phyloP scores from a whole-genome alignment of 2,113 vertebrate genomes.

The Charina bottae region DNA sequence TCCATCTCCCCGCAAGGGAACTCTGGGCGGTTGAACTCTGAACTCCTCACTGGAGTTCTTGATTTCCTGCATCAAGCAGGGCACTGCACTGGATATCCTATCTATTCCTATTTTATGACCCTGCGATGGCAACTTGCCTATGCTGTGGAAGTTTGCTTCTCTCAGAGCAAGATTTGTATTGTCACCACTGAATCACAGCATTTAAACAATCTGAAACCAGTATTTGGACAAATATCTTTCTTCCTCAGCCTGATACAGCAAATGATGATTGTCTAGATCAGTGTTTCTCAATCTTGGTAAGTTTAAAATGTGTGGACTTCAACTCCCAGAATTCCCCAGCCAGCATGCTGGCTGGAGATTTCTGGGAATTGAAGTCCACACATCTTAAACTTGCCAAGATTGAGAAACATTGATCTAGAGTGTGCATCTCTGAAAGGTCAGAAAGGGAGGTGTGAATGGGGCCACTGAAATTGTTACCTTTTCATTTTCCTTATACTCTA shows the following conservation, averaged over 20 bases:
- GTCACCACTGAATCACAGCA: neutral
- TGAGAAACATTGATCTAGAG: neutral
- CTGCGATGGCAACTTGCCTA: neutral
- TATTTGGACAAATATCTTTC: neutral
- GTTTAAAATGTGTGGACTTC: neutral
- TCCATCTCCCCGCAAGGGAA: too few relatives aligned
- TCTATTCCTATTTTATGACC: neutral
- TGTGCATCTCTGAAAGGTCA: neutral
- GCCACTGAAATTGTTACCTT: slow-evolving; percentile 78
- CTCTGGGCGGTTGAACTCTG: too few relatives aligned
- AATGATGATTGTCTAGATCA: neutral
- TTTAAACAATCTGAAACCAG: neutral
- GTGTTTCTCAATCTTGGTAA: neutral
- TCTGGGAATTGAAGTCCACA: neutral
- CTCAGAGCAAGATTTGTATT: neutral
- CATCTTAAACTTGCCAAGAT: neutral
- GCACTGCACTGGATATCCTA: neutral
- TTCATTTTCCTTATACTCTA: slow-evolving; percentile 87
- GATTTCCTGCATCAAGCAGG: neutral
- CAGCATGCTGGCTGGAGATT: neutral
- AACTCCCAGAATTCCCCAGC: neutral
- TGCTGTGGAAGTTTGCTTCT: neutral
- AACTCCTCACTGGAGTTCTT: neutral
- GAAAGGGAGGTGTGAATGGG: neutral
- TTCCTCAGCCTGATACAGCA: neutral